phyloP scores from a whole-genome alignment of 2,888 invertebrate species.

The Heliconius aoede region DNA sequence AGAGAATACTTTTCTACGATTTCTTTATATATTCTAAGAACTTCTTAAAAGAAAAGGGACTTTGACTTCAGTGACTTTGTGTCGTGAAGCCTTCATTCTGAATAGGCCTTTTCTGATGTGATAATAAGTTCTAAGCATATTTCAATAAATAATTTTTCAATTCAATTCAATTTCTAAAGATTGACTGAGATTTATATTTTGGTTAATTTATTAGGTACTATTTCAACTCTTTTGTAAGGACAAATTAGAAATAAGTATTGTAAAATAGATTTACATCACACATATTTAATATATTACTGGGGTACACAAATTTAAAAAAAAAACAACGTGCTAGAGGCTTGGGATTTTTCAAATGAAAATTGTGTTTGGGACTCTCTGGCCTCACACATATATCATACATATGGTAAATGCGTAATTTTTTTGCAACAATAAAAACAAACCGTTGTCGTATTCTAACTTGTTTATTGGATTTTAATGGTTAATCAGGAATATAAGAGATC shows the following conservation, averaged over 20 bases:
- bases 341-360: background rate
- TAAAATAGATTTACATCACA: background rate
- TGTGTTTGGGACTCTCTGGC: no score
- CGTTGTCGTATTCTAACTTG: no score
- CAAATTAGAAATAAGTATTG: background rate
- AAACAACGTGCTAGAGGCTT: background rate
- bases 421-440: no score
- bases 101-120: background rate
- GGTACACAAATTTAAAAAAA: background rate
- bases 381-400: no score
- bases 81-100: background rate
- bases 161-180: background rate
- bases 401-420: no score
- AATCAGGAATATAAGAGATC: no score
- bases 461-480: no score
- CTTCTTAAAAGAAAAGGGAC: background rate
- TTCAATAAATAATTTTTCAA: slow-evolving; percentile 20
- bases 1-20: background rate
- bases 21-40: slow-evolving; percentile 7
- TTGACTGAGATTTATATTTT: slow-evolving; percentile 1
- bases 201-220: background rate
- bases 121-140: slow-evolving; percentile 10
- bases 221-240: background rate
- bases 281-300: background rate
- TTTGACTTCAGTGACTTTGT: background rate